These are phyloP conservation scores for Cryptocheilus praepositus DNA, from an alignment of 2,888 invertebrate species.

Conservation along the genomic window DNA sequence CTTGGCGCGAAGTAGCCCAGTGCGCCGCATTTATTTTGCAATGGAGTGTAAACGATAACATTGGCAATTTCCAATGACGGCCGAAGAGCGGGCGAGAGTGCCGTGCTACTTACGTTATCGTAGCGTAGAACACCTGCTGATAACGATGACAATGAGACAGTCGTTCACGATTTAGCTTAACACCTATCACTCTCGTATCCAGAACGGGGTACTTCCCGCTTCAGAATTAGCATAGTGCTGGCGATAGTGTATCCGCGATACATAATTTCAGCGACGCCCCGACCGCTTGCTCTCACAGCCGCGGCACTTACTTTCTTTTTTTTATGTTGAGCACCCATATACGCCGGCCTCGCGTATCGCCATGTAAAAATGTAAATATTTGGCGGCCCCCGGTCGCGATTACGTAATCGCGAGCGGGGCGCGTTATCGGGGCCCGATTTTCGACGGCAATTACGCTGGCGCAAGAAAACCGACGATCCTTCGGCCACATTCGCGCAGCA, in stretches of 20 bases:
- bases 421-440: too few species aligned
- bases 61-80: too few species aligned
- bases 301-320: constrained; percentile 25
- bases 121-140: constrained; percentile 18
- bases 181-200: constrained; percentile 34
- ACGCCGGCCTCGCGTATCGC: constrained; percentile 14
- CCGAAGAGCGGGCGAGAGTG: not conserved
- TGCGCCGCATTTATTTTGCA: too few species aligned
- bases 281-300: constrained; percentile 17
- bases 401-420: too few species aligned
- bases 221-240: constrained; percentile 50
- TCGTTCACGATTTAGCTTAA: constrained; percentile 33
- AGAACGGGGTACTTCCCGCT: constrained; percentile 33
- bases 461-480: constrained; percentile 18
- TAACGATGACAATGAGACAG: constrained; percentile 27
- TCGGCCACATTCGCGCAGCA: too few species aligned
- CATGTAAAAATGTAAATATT: not conserved
- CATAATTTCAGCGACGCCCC: constrained; percentile 44
- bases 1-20: too few species aligned
- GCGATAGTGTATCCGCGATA: constrained; percentile 44
- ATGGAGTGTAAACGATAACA: not conserved
- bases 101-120: not conserved
- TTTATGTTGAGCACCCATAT: constrained; percentile 52
- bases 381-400: too few species aligned
- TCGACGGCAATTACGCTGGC: too few species aligned